phyloP scores from a whole-genome alignment of 1,140 invertebrate species.

The Leptopilina clavipes region DNA sequence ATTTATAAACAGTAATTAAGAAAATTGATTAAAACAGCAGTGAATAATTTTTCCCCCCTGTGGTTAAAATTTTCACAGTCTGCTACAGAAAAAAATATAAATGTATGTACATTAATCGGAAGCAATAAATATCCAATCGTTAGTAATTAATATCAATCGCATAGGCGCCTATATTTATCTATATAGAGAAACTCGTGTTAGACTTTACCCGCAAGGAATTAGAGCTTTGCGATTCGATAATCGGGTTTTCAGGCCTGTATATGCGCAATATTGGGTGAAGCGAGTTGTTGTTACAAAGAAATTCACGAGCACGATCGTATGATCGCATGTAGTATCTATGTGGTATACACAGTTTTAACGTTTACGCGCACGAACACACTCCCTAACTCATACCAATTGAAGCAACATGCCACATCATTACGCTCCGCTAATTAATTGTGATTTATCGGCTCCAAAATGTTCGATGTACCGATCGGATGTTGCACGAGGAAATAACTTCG shows the following conservation, averaged over 20 bases:
- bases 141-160: no score
- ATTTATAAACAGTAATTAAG: no score
- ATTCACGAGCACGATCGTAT: conserved; percentile 49
- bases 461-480: conserved; percentile 58
- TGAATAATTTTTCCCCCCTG: no score
- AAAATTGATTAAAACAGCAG: no score
- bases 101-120: no score
- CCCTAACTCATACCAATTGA: conserved; percentile 70
- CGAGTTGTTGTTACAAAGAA: conserved; percentile 2
- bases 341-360: conserved; percentile 35
- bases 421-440: conserved; percentile 75
- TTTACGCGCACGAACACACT: conserved; percentile 50
- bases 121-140: no score
- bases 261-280: conserved; percentile 8
- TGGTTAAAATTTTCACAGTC: no score
- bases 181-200: no score
- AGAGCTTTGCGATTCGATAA: no score
- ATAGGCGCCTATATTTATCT: no score
- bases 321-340: conserved; percentile 28
- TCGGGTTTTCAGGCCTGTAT: conserved; percentile 9
- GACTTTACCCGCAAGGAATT: no score
- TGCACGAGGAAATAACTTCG: conserved; percentile 57
- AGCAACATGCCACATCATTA: conserved; percentile 74
- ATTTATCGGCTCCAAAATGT: conserved; percentile 73
- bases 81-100: no score